Base-by-base conservation (phyloP, 2,113 vertebrate genomes). In the Oryzias javanicus region DNA sequence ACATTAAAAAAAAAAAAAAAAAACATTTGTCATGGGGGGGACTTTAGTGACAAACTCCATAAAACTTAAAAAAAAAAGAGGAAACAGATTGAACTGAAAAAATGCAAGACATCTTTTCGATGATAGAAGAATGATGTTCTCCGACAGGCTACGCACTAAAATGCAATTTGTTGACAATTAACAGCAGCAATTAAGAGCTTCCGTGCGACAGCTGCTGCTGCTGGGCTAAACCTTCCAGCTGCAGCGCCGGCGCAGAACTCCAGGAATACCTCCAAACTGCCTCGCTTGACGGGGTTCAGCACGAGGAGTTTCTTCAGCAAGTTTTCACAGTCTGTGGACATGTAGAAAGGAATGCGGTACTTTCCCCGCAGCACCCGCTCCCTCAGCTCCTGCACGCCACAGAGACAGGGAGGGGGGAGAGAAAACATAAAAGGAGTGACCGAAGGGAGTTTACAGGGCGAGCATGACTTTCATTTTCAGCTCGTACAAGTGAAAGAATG, bases 271-370 rank as follows among this genome's bases (percentile, higher is more conserved):
- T 98, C 97, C 86, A 99, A 89, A 85, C 94, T 98, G 81, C 96
- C 95, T 85, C 96, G 86, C 86, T 99, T 98, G 66, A 95, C 83
- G 13, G 97, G 97, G 78, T 99, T 98, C 78, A 99, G 91, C 49
- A 98, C 96, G 22, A 99, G 88, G 0, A 99, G 89, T 70, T 95
- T 98, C 89, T 98, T 99, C 50, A 99, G 94, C 4, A 98, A 92
- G 86, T 98, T 98, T 92, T 98, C 96, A 91, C 96, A 98, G 94
- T 98, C 96, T 55, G 95, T 98, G 81, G 96, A 98, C 96, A 98
- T 98, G 67, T 98, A 98, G 92, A 98, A 98, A 0, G 97, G 97
- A 79, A 99, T 98, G n/a, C 96, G 95, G 74, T 99, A 99, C 81
- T 99, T 98, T 47, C 97, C 97, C 17, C 96, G 86, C 49, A 99